Conservation (phyloP, 1,140 invertebrate genomes). For the Lutraria rhynchaena region DNA sequence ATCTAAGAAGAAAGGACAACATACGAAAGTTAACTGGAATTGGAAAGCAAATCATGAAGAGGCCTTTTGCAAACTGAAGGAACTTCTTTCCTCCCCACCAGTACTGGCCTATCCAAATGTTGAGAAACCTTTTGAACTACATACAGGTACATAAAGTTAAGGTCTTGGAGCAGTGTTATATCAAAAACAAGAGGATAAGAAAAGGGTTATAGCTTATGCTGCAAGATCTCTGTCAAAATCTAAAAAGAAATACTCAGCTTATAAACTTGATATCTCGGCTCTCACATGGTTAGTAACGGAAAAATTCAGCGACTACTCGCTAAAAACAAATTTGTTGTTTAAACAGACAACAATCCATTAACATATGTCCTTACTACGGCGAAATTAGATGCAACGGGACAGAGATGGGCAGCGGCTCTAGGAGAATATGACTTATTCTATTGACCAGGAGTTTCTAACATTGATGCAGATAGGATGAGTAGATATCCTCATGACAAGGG, state of each 20-base stretch:
- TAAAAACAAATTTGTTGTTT: conserved; percentile 18
- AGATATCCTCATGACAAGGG: conserved; percentile 19
- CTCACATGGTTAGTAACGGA: conserved; percentile 51
- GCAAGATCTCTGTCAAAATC: conserved; percentile 25
- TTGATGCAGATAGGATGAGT: conserved; percentile 58
- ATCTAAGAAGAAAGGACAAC: not conserved
- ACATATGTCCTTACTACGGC: conserved; percentile 56
- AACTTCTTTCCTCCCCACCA: not conserved
- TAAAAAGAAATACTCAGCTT: conserved; percentile 43
- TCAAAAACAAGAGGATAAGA: too few species aligned
- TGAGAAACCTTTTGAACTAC: conserved; percentile 7
- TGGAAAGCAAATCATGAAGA: not conserved
- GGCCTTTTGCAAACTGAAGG: not conserved
- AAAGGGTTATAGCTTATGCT: too few species aligned
- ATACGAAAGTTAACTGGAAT: not conserved
- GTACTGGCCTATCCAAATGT: conserved; percentile 1
- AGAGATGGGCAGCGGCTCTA: conserved; percentile 57
- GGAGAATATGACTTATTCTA: conserved; percentile 50
- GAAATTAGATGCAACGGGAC: conserved; percentile 58
- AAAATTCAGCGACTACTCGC: conserved; percentile 55
- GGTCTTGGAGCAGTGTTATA: conserved; percentile 24
- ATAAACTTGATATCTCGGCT: conserved; percentile 21
- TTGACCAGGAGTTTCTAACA: conserved; percentile 36
- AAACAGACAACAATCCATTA: conserved; percentile 54
- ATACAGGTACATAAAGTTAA: not conserved